Percentiles rank a stretch among this genome's conserved stretches.
phyloP scores from a whole-genome alignment of 2,888 invertebrate species.

The Peribatodes rhomboidaria region DNA sequence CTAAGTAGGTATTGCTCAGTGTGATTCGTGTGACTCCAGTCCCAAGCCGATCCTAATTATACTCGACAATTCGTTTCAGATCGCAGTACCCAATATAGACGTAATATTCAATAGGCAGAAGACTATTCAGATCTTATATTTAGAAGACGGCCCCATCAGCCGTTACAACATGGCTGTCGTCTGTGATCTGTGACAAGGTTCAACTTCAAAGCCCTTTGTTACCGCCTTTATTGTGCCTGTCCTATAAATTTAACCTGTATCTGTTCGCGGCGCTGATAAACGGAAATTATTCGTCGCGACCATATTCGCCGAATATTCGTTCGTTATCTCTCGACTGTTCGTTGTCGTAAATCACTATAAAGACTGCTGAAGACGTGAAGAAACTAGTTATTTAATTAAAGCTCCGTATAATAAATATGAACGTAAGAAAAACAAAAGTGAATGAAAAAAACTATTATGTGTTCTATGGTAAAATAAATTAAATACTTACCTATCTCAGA shows the following conservation, averaged over 20 bases:
- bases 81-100: neutral
- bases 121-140: conserved; percentile 10
- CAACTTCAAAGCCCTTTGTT: conserved; percentile 32
- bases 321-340: conserved; percentile 13
- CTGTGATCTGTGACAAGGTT: conserved; percentile 22
- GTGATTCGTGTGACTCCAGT: too few species aligned
- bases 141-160: neutral
- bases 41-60: too few species aligned
- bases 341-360: conserved; percentile 13
- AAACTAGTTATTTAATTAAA: neutral
- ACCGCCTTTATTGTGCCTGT: conserved; percentile 29
- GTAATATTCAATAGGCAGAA: neutral
- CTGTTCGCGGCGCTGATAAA: conserved; percentile 26
- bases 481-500: too few species aligned
- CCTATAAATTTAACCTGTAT: conserved; percentile 33
- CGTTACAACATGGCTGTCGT: conserved; percentile 12
- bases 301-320: conserved; percentile 28
- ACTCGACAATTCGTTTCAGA: too few species aligned
- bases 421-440: too few species aligned
- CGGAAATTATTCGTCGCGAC: conserved; percentile 27
- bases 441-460: too few species aligned
- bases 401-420: too few species aligned
- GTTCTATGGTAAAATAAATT: too few species aligned
- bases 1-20: too few species aligned
- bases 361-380: neutral